Base-by-base conservation (phyloP, 1,140 invertebrate species). In the Rhyzopertha dominica region DNA sequence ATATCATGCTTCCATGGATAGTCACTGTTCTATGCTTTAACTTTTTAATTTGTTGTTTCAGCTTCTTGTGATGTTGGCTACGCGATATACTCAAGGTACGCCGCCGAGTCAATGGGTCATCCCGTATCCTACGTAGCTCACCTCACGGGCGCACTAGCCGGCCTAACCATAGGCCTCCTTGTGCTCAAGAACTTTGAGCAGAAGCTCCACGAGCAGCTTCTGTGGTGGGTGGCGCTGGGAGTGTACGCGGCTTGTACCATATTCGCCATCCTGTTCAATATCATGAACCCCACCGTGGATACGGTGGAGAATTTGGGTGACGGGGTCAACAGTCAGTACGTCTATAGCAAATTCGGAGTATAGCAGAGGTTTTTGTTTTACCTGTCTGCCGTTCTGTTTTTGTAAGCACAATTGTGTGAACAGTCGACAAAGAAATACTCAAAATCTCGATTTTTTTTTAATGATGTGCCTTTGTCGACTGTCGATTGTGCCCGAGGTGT, bases 141-240 rank as follows among this genome's bases (percentile, higher is more conserved):
- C 73, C 72, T 97, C 51, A 92, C 90, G 22, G 94, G 94, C 23
- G 89, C 88, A 4, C 67, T 92, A 26, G 88, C 90, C 9, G 90
- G 91, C 1, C 76, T 95, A 17, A 91, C 89, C 1, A 86, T 94
- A 46, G 88, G 88, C 1, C 77, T 97, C 13, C 72, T 97, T 7
- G 91, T 97, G n/a, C 72, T 98, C 35, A 96, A 96, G 70, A 96
- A 97, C 73, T 95, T 96, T 67, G 90, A 96, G 67, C 90, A 95
- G 67, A 87, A 91, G 52, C 75, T 95, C 1, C 90, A 94, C 72
- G 91, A 95, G 67, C 87, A 94, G 61, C 74, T 96, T 23, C 77
- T 96, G 37, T 96, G 93, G 90, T 97, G 92, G 92, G 82, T 95
- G 42, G 91, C 92, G 3, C 72, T 97, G 2, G 90, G 90, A 10